These are phyloP conservation scores for Chrysolophus pictus DNA, from an alignment of 2,797 vertebrate species.

Conservation along the genomic window DNA sequence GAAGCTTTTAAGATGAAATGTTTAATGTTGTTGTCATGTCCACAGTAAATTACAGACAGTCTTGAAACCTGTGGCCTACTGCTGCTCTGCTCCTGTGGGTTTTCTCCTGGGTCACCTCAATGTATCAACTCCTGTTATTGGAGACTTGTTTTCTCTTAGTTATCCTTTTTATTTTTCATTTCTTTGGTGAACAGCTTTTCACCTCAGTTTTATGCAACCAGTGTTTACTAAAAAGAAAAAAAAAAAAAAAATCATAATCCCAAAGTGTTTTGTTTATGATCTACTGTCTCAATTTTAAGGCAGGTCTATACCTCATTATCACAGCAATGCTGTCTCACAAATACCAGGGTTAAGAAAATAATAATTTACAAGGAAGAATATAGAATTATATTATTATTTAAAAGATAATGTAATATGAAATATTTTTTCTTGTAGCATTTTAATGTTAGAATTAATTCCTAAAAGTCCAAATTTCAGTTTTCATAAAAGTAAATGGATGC, in stretches of 20 bases:
- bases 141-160: not conserved
- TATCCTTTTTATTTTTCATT: not conserved
- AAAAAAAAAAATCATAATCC: not conserved
- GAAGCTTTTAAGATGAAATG: not conserved
- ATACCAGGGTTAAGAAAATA: not conserved
- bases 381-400: not conserved
- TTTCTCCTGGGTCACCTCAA: not conserved
- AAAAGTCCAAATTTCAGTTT: conserved; percentile 27
- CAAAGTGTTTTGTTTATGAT: not conserved
- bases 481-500: conserved; percentile 48
- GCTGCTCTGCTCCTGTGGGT: not conserved
- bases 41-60: not conserved
- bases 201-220: not conserved
- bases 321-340: not conserved
- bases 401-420: not conserved
- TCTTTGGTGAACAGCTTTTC: not conserved
- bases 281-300: not conserved
- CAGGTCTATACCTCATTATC: not conserved
- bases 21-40: not conserved
- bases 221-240: not conserved
- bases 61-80: not conserved
- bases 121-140: not conserved
- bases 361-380: not conserved
- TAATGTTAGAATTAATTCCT: conserved; percentile 53
- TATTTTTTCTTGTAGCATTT: not conserved